Percentiles rank a stretch among this genome's conserved stretches.
These are phyloP conservation scores for Amia ocellicauda DNA, from an alignment of 2,113 vertebrate genomes.

Conservation along the genomic window DNA sequence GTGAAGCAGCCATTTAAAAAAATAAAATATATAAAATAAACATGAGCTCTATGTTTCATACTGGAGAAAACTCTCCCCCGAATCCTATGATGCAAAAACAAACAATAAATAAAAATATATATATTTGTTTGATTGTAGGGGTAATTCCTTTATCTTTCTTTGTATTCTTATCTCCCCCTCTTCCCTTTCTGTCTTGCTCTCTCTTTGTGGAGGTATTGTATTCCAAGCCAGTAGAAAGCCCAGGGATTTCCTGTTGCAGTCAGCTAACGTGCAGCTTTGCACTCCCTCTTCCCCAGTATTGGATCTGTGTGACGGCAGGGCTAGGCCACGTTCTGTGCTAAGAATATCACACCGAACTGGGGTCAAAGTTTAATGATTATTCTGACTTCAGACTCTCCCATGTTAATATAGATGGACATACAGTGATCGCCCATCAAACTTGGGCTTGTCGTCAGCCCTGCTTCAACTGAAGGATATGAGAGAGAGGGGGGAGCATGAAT, in stretches of 20 bases:
- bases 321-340: constrained; percentile 36
- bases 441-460: neutral
- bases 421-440: constrained; percentile 39
- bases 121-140: too few species aligned
- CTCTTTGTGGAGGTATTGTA: constrained; percentile 35
- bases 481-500: too few species aligned
- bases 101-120: too few species aligned
- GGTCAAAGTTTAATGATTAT: constrained; percentile 57
- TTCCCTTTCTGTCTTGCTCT: constrained; percentile 13
- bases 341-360: constrained; percentile 45
- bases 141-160: constrained; percentile 4
- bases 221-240: constrained; percentile 53
- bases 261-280: constrained; percentile 58
- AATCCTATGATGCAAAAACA: too few species aligned
- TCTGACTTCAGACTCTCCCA: constrained; percentile 29
- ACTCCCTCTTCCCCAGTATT: constrained; percentile 36
- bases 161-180: constrained; percentile 19
- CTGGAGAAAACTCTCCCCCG: too few species aligned
- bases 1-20: too few species aligned
- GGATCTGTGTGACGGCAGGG: constrained; percentile 27
- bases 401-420: constrained; percentile 41
- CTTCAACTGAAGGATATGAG: constrained; percentile 35
- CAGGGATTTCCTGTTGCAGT: constrained; percentile 62
- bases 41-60: too few species aligned
- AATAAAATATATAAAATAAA: too few species aligned